These are phyloP conservation scores for rabbit (Oryctolagus cuniculus) DNA, from an alignment of 2,113 vertebrate species.

Conservation along the genomic window mOryCun1.1 NC_091432.1:122729001-122729500, in stretches of 20 bases:
- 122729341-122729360: not conserved
- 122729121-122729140: not conserved
- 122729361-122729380: not conserved
- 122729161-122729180: not conserved
- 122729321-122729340: not conserved
- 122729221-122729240: not conserved
- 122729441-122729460: not conserved
- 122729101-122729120: not conserved
- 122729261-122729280: not conserved
- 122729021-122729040: too few species aligned
- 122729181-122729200: not conserved
- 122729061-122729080: too few species aligned
- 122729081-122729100: too few species aligned
- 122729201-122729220: not conserved
- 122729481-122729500: not conserved
- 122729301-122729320: conserved; percentile 12
- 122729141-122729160: not conserved
- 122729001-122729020: too few species aligned
- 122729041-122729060: too few species aligned
- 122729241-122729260: conserved; percentile 10
- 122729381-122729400: not conserved
- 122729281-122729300: not conserved
- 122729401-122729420: not conserved
- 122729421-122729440: conserved; percentile 16
- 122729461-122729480: not conserved